Evolutionary conservation across 1,140 invertebrate genomes (phyloP).

Genomic region (Saccostrea glomerata): DNA sequence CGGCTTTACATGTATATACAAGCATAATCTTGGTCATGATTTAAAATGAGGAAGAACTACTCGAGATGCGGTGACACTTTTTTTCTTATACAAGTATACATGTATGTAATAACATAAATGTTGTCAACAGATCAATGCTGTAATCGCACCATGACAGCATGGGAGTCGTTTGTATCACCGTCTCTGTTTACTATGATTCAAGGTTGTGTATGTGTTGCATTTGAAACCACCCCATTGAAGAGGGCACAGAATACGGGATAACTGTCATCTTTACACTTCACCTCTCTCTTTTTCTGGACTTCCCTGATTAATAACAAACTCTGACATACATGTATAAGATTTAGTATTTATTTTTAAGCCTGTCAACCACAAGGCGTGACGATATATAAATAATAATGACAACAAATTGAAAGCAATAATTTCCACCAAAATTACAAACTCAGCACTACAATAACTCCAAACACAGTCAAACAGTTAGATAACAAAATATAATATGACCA

Average conservation of each 20-base stretch:
- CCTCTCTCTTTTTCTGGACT: neutral
- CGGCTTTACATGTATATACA: too few species aligned
- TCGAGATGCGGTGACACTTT: too few species aligned
- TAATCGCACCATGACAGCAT: neutral
- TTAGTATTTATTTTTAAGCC: slow-evolving; percentile 30
- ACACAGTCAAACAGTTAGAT: slow-evolving; percentile 26
- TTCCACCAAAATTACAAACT: slow-evolving; percentile 11
- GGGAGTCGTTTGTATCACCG: neutral
- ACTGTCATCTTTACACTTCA: neutral
- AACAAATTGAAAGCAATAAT: slow-evolving; percentile 19
- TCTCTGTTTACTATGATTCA: neutral
- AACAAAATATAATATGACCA: neutral
- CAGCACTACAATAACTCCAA: slow-evolving; percentile 24
- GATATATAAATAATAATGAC: slow-evolving; percentile 35
- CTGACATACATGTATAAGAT: neutral
- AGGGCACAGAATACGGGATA: neutral
- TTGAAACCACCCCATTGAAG: too few species aligned
- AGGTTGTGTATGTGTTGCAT: neutral
- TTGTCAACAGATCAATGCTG: neutral
- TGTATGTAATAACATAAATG: too few species aligned
- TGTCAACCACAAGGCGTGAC: slow-evolving; percentile 25
- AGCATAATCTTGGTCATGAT: too few species aligned
- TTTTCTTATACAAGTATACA: too few species aligned
- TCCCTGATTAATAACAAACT: neutral
- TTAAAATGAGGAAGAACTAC: too few species aligned